Conservation (phyloP, 2,888 invertebrate genomes). For the Chouioia cunea region DNA sequence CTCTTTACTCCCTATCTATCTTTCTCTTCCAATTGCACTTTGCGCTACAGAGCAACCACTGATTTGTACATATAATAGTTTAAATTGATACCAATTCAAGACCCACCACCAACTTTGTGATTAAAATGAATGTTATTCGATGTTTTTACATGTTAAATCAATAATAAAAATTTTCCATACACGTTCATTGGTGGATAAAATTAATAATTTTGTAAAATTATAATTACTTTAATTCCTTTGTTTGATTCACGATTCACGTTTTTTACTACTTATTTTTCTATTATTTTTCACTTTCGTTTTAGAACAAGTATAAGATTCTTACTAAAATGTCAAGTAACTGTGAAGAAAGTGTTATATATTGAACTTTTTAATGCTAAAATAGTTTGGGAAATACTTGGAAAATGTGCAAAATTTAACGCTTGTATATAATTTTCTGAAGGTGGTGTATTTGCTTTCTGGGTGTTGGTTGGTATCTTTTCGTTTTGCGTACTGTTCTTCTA, state of each 20-base stretch:
- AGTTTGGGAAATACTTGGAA: constrained; percentile 28
- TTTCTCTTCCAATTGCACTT: constrained; percentile 48
- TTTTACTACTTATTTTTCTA: constrained; percentile 22
- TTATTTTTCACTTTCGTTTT: constrained; percentile 20
- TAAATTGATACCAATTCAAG: constrained; percentile 64
- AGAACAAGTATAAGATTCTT: neutral
- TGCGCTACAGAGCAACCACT: constrained; percentile 51
- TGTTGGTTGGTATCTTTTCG: constrained; percentile 65
- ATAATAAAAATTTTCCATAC: constrained; percentile 23
- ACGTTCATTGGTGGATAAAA: constrained; percentile 30
- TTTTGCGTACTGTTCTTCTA: constrained; percentile 46
- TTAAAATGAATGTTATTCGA: constrained; percentile 38
- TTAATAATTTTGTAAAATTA: constrained; percentile 21
- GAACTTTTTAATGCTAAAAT: constrained; percentile 3
- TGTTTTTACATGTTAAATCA: constrained; percentile 13
- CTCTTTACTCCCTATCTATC: constrained; percentile 6
- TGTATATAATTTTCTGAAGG: constrained; percentile 46
- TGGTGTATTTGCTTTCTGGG: constrained; percentile 61
- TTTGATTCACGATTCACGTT: constrained; percentile 4
- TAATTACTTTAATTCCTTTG: constrained; percentile 5
- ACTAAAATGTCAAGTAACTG: no score
- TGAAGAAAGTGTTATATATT: neutral
- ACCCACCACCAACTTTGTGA: constrained; percentile 60
- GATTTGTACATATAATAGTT: constrained; percentile 50
- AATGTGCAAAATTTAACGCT: neutral